Evolutionary conservation across 1,140 invertebrate species (phyloP), one percentile per base, ranked within the genome.

Genomic region (Drosophila ambigua): DNA sequence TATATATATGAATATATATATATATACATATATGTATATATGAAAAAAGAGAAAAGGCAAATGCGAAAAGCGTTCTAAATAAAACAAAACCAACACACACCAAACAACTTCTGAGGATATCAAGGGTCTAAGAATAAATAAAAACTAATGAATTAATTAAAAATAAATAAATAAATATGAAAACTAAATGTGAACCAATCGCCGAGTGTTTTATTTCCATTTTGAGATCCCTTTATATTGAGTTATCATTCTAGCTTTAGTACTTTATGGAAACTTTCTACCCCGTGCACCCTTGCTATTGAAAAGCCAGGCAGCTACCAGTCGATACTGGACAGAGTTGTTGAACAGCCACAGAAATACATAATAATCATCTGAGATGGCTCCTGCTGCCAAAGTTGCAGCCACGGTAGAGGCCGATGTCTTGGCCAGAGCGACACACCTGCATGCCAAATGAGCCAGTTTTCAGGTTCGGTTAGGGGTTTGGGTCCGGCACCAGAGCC

Each of bases 91-190:
- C 35, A 20, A 63, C 71, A 73, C 71, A 73, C 51, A 64, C 75
- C 76, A 87, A 71, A 87, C 80, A 85, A 87, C 83, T 87, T 87
- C 83, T 87, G 83, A 87, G 83, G 83, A 87, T 87, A 87, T 87
- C 83, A 87, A 87, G 83, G 83, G 83, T 87, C 83, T 87, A 87
- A 87, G 83, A 88, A 87, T 87, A 87, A 87, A 87, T 83, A 69
- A 85, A 85, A 87, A 83, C 79, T 88, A 87, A 88, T 88, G 75
- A 87, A 85, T 85, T 87, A 87, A 87, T 83, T 87, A 82, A 78
- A 83, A 84, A 83, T 88, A 87, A 87, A 88, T 87, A 85, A 85
- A 85, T 85, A 83, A 85, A 87, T 85, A 87, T 85, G 64, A 85
- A 85, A 85, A 85, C 82, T 87, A 87, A 85, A 85, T 87, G 82